Evolutionary conservation across 2,888 invertebrate genomes (phyloP).

Genomic region (Stenodera caucasica): DNA sequence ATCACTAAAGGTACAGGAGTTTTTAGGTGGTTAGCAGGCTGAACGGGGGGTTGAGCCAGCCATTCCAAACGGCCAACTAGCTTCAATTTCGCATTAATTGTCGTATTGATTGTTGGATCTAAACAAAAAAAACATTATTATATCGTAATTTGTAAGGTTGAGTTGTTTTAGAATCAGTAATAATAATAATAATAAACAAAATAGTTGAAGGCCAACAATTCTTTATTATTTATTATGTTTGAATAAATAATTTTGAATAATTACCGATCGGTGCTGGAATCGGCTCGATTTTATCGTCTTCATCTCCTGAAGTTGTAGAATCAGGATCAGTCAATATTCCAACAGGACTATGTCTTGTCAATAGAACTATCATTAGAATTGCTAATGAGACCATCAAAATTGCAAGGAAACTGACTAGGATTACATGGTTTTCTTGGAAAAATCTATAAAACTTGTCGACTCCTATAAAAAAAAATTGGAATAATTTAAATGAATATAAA

Average conservation of each 20-base stretch:
- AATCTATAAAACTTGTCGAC: conserved; percentile 33
- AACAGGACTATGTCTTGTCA: conserved; percentile 24
- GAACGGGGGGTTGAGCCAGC: conserved; percentile 65
- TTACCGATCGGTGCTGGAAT: conserved; percentile 35
- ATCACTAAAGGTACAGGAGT: conserved; percentile 62
- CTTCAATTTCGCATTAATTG: conserved; percentile 52
- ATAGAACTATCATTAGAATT: conserved; percentile 31
- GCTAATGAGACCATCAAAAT: conserved; percentile 31
- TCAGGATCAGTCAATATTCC: background rate
- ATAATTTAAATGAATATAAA: background rate
- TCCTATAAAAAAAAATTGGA: conserved; percentile 29
- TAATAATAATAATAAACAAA: background rate
- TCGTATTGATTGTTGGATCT: conserved; percentile 29
- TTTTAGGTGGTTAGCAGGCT: conserved; percentile 43
- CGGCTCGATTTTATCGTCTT: conserved; percentile 38
- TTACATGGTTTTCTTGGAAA: conserved; percentile 30
- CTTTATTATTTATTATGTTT: background rate
- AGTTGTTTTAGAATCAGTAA: conserved; percentile 6
- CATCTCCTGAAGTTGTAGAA: conserved; percentile 18
- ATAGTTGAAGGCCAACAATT: background rate
- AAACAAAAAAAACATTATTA: conserved; percentile 5
- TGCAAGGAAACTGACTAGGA: conserved; percentile 33
- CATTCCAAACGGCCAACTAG: conserved; percentile 65
- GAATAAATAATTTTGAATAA: background rate
- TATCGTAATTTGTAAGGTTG: background rate